Base-by-base conservation (phyloP, 2,113 vertebrate genomes). In the Actenoides lindsayi region DNA sequence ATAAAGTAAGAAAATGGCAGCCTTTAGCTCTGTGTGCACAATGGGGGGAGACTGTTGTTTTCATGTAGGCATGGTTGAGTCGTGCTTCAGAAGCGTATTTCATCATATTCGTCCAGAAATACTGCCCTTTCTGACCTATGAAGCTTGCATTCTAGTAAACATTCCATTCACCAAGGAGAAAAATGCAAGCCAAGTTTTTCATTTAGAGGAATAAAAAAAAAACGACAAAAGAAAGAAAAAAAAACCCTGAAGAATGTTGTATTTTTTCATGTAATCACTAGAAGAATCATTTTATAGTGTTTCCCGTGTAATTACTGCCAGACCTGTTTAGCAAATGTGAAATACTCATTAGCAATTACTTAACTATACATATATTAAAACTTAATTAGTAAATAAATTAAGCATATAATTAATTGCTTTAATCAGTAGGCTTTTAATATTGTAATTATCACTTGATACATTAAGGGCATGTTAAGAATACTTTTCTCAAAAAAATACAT, bases 341-440 rank as follows among this genome's bases (percentile, higher is more conserved):
- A 97, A 96, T 95, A 96, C 92, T 98, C 96, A 96, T 96, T 97
- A 98, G 95, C 93, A 97, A 97, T 97, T 97, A 97, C 96, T 97
- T 97, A 98, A 97, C 97, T 97, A 98, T 89, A 98, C 96, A 96
- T 96, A 96, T 97, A 97, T 98, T 98, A 98, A 97, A 98, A 88
- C 96, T 97, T 98, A 98, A 98, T 97, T 98, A 97, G 96, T 98
- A 98, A 98, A 98, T 97, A 98, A 97, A 97, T 97, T 98, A 98
- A 95, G 97, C 94, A 96, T 93, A 96, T 96, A 97, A 97, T 98
- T 98, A 98, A 98, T 98, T 97, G 96, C 90, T 97, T 97, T 97
- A 97, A 97, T 97, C 93, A 96, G 88, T 63, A 86, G 86, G 93
- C 91, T 98, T 95, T 98, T 98, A 97, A 97, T 98, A 97, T 96